Conservation (phyloP, 2,113 vertebrate species). For the Dicentrarchus labrax region DNA sequence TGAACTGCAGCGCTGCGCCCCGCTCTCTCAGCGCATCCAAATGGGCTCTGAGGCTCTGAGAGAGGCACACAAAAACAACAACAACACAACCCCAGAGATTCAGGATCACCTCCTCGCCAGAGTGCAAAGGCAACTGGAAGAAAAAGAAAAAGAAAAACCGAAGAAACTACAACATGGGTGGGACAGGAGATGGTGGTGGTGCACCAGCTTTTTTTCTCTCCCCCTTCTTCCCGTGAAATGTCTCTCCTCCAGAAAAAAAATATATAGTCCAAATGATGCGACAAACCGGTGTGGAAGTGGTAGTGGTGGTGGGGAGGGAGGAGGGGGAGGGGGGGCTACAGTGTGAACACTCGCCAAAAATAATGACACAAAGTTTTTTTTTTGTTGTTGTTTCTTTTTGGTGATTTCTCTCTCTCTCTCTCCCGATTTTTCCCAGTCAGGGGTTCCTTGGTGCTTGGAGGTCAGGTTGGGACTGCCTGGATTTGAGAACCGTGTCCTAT, state of each 20-base stretch:
- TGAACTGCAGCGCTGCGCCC: conserved; percentile 80
- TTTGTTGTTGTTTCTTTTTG: conserved; percentile 56
- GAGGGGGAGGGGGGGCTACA: conserved; percentile 47
- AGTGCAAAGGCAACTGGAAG: conserved; percentile 64
- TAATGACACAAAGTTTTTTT: conserved; percentile 77
- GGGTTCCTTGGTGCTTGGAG: conserved; percentile 92
- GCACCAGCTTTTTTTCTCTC: conserved; percentile 39
- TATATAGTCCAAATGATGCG: conserved; percentile 85
- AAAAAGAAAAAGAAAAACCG: conserved; percentile 13
- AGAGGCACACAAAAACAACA: conserved; percentile 59
- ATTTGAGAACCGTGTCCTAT: conserved; percentile 94
- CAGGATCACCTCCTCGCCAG: conserved; percentile 67
- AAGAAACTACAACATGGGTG: conserved; percentile 72
- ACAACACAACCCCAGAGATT: conserved; percentile 48
- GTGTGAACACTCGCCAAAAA: conserved; percentile 67
- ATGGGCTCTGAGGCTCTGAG: conserved; percentile 78
- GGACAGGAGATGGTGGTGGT: conserved; percentile 52
- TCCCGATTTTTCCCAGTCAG: conserved; percentile 85
- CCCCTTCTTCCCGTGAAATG: conserved; percentile 66
- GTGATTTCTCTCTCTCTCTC: conserved; percentile 57
- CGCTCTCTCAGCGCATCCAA: conserved; percentile 91
- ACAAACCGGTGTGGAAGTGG: conserved; percentile 66
- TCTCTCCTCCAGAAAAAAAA: conserved; percentile 72
- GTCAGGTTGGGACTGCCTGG: conserved; percentile 96
- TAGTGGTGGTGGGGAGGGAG: conserved; percentile 26